Evolutionary conservation across 2,113 vertebrate genomes (phyloP).

Genomic region (Australoheros scitulus): DNA sequence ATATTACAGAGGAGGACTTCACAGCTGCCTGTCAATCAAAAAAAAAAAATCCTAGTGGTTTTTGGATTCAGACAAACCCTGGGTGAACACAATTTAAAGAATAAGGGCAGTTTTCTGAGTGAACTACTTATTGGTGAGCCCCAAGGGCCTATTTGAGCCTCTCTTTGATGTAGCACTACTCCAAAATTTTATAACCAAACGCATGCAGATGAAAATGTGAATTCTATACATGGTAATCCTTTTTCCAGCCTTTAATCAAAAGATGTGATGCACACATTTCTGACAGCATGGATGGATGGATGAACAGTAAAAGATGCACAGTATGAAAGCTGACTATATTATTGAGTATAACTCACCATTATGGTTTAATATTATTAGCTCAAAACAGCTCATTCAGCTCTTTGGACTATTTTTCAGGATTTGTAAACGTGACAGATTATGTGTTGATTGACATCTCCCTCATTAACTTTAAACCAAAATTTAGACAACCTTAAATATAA

Average conservation of each 20-base stretch:
- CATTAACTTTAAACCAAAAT: too few species aligned
- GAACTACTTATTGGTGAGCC: neutral
- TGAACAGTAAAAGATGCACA: neutral
- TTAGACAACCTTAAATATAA: neutral
- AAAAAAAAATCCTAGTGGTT: neutral
- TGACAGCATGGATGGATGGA: neutral
- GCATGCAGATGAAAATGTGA: neutral
- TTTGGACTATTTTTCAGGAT: neutral
- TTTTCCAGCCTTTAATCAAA: neutral
- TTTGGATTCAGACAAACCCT: neutral
- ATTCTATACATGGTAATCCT: neutral
- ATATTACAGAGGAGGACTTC: neutral
- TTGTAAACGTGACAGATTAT: too few species aligned
- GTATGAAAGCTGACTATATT: neutral
- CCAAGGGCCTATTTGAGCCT: neutral
- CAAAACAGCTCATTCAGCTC: rapidly evolving
- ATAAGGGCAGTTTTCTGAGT: neutral
- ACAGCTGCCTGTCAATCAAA: neutral
- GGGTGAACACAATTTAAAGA: neutral
- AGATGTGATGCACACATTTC: neutral
- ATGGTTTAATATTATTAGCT: neutral
- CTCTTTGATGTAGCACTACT: neutral
- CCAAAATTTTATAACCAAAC: neutral
- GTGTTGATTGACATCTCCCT: too few species aligned
- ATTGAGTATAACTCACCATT: neutral